These are phyloP conservation scores for Megalopta genalis DNA, from an alignment of 1,140 invertebrate genomes.

Conservation along the genomic window DNA sequence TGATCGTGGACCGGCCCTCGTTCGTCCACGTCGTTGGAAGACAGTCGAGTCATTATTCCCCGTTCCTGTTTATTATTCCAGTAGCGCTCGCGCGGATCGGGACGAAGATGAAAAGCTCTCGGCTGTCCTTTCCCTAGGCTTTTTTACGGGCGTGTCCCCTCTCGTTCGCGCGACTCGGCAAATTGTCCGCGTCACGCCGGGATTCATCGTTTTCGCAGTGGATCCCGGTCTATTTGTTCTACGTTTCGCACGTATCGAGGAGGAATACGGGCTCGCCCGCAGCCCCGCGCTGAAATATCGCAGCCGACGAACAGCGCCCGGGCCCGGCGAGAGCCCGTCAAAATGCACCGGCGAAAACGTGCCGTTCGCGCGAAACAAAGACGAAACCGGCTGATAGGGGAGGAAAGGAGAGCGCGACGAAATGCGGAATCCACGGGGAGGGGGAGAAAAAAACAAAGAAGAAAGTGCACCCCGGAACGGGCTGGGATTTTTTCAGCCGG, in stretches of 20 bases:
- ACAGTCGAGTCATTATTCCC: conserved; percentile 8
- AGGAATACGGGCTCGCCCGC: not conserved
- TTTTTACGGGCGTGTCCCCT: conserved; percentile 4
- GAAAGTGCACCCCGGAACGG: no score
- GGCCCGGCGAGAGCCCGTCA: conserved; percentile 11
- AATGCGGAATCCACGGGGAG: no score
- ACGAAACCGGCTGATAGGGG: conserved; percentile 12
- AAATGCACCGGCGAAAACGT: conserved; percentile 14
- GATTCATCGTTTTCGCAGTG: conserved; percentile 62
- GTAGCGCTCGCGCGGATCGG: not conserved
- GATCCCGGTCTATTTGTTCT: conserved; percentile 62
- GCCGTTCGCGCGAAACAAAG: conserved; percentile 13
- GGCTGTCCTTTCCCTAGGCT: not conserved
- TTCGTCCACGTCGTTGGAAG: not conserved
- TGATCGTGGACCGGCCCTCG: not conserved
- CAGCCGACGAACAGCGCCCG: not conserved
- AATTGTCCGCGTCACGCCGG: conserved; percentile 52
- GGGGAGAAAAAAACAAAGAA: no score
- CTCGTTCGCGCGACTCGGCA: conserved; percentile 43
- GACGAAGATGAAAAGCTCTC: conserved; percentile 6
- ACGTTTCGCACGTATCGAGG: conserved; percentile 54
- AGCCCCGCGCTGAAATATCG: conserved; percentile 37
- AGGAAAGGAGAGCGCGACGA: no score
- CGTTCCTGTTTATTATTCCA: conserved; percentile 12
- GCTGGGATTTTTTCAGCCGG: conserved; percentile 25